Percentiles rank a stretch among this genome's conserved stretches.
Conservation (phyloP, 2,113 vertebrate genomes). For the Ammospiza caudacuta region DNA sequence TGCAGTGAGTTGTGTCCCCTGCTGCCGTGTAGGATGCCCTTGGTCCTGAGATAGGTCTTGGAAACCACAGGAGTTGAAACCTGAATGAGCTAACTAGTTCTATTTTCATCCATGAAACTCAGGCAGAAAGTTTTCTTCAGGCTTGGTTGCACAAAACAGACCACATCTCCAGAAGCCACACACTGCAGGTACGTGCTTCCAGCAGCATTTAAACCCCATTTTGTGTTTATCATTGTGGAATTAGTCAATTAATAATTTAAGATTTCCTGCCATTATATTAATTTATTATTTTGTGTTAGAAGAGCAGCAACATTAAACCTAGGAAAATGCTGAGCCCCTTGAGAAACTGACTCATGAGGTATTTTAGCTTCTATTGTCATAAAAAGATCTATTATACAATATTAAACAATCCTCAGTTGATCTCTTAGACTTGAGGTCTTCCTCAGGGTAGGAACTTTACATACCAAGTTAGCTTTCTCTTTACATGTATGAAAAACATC, state of each 20-base stretch:
- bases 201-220: not conserved
- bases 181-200: not conserved
- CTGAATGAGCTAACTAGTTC: not conserved
- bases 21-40: not conserved
- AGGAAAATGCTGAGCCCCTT: not conserved
- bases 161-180: not conserved
- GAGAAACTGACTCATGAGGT: not conserved
- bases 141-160: not conserved
- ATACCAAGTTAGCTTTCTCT: not conserved
- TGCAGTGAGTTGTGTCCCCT: not conserved
- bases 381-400: not conserved
- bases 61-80: not conserved
- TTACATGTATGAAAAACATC: not conserved
- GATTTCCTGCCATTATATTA: not conserved
- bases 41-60: accelerated
- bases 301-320: not conserved
- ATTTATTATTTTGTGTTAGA: not conserved
- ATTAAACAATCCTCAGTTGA: not conserved
- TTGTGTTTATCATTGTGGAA: not conserved
- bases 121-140: not conserved
- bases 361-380: not conserved
- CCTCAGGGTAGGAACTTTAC: not conserved
- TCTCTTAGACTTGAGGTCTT: not conserved
- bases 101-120: not conserved
- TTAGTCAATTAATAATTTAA: not conserved